Conservation (phyloP, 2,113 vertebrate species). For the Neomonachus schauinslandi region DNA sequence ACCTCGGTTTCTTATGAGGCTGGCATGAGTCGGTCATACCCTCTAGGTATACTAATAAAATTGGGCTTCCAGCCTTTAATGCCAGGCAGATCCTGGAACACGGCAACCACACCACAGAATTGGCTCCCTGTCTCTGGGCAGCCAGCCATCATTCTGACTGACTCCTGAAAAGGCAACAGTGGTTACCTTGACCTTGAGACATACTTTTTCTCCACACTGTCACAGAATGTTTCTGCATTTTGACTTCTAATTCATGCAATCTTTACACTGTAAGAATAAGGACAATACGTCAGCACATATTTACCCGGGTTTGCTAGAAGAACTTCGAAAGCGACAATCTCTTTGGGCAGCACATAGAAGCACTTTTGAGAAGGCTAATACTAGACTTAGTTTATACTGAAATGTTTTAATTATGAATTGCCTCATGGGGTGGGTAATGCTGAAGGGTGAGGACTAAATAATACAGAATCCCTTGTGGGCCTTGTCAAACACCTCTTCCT, state of each 20-base stretch:
- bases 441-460: not conserved
- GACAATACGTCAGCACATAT: not conserved
- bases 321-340: not conserved
- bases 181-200: conserved; percentile 24
- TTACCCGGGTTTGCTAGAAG: not conserved
- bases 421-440: not conserved
- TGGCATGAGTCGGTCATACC: conserved; percentile 22
- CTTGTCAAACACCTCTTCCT: not conserved
- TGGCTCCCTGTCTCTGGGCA: not conserved
- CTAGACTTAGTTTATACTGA: not conserved
- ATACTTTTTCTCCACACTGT: conserved; percentile 13
- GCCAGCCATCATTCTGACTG: not conserved
- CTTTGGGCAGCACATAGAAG: not conserved
- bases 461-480: not conserved
- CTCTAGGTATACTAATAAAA: conserved; percentile 50
- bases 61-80: conserved; percentile 11
- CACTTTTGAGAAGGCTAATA: not conserved
- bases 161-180: conserved; percentile 24
- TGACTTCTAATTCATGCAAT: conserved; percentile 12
- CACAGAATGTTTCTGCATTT: conserved; percentile 16
- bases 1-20: conserved; percentile 18
- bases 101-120: not conserved
- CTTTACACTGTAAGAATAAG: conserved; percentile 24
- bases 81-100: conserved; percentile 41
- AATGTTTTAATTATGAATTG: not conserved